Base-by-base conservation (phyloP, 2,888 invertebrate genomes). In the Kuschelorhynchus macadamiae region DNA sequence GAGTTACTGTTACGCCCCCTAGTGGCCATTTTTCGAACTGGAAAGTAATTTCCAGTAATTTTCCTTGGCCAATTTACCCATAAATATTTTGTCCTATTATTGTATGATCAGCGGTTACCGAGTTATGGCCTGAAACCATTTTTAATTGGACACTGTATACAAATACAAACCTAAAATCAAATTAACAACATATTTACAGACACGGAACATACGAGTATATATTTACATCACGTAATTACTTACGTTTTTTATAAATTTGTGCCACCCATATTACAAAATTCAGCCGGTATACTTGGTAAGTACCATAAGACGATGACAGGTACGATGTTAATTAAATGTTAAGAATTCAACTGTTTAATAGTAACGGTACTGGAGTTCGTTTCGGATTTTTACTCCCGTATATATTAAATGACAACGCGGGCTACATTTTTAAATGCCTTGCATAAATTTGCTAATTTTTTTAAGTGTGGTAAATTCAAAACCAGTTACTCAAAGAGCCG, bases 321-420 rank as follows among this genome's bases (percentile, higher is more conserved):
- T 25, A 60, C 49, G 49, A 60, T 60, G 41, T 49, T 60, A 60
- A 60, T 60, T 47, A 49, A 60, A 49, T 49, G 41, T 60, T 39
- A 41, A 49, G n/a, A 49, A 49, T 49, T 25, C 60, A 60, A 55
- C 62, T 49, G 61, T 62, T 55, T 63, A 44, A 36, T 30, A 17
- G 12, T 63, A 63, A 63, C 62, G 62, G 62, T 36, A 39, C 18
- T 36, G 33, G 52, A 5, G 36, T 52, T 20, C 20, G 33, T 52
- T 52, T 16, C 33, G 39, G 36, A 21, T 39, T 52, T 33, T 21
- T 14, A 12, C 36, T 33, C 17, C n/a, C 39, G 39, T 36, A 39
- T 52, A 16, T 30, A 17, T 30, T 25, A 41, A 16, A 20, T 16
- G 42, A 36, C 5, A 36, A 36, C 36, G 36, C 44, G 18, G 18